Base-by-base conservation (phyloP, 2,797 vertebrate species). In the Microctenopoma steveboyesi region DNA sequence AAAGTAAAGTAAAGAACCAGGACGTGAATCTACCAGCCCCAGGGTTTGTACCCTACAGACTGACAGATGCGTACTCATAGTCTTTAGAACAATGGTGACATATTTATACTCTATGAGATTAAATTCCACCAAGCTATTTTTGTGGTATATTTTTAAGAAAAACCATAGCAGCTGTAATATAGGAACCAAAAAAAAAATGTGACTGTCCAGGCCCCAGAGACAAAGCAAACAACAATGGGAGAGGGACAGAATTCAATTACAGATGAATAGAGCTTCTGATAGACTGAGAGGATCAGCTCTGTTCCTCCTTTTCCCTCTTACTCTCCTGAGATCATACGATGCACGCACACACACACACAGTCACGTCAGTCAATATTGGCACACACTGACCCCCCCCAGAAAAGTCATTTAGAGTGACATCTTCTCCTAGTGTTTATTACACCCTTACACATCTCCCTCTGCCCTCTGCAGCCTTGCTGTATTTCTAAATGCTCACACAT, bases 181-280 rank as follows among this genome's bases (percentile, higher is more conserved):
- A 62, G 56, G 54, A 33, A 18, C 39, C 75, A 81, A 66, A 45
- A 14, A 47, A 28, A 15, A 14, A 16, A 74, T 78, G 69, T 50
- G 83, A 79, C 79, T 81, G 69, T 79, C 81, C 53, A 62, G 65
- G 79, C 86, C 77, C 81, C 46, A 59, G 80, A 89, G 86, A 89
- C 80, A 87, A 86, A 83, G 72, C 84, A 66, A 40, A 84, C 81
- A 88, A 89, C 82, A 92, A 90, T 81, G 64, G 84, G 28, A 82
- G 66, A 78, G 49, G 62, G 64, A 76, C 74, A 87, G 72, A 91
- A 89, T 90, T 89, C 87, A 92, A 92, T 92, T 91, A 90, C 80
- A 84, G 71, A 77, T n/a, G 25, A 81, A 90, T 78, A 48, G 87
- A 84, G 83, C 71, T 76, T 64, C 78, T 83, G 85, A 92, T 85